Conservation (phyloP, 1,140 invertebrate species). For the Drosophila repleta region DNA sequence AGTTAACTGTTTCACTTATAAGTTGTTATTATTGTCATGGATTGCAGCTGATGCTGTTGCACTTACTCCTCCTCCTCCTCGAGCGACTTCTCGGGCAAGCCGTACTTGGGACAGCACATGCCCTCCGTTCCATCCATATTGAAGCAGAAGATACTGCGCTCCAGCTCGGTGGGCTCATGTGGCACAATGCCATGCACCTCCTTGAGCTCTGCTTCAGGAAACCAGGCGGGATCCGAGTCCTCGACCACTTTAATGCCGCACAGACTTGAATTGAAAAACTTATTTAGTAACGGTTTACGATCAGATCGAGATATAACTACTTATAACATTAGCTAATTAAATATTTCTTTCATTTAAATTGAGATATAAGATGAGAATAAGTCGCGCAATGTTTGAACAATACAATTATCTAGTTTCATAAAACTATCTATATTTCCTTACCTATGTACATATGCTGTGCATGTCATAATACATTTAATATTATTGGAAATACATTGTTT, state of each 20-base stretch:
- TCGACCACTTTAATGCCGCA: slow-evolving; percentile 92
- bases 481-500: too few species aligned
- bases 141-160: slow-evolving; percentile 93
- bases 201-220: slow-evolving; percentile 93
- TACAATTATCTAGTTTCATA: too few species aligned
- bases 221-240: slow-evolving; percentile 96
- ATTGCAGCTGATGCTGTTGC: not conserved
- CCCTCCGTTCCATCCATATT: slow-evolving; percentile 92
- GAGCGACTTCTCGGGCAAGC: slow-evolving; percentile 77
- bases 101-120: slow-evolving; percentile 90
- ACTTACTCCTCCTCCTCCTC: slow-evolving; percentile 79
- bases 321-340: too few species aligned
- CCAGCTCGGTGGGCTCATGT: slow-evolving; percentile 90
- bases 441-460: too few species aligned
- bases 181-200: slow-evolving; percentile 94
- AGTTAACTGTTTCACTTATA: slow-evolving; percentile 33
- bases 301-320: too few species aligned
- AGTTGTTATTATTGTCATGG: slow-evolving; percentile 12
- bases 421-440: too few species aligned
- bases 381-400: too few species aligned
- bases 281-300: not conserved
- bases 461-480: too few species aligned
- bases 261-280: slow-evolving; percentile 84
- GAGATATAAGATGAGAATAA: too few species aligned
- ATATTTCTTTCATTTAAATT: too few species aligned